A percentile compares a stretch with the other conserved stretches of the same genome.
These are phyloP conservation scores for Buteo buteo DNA, from an alignment of 2,113 vertebrate genomes.

Conservation along the genomic window DNA sequence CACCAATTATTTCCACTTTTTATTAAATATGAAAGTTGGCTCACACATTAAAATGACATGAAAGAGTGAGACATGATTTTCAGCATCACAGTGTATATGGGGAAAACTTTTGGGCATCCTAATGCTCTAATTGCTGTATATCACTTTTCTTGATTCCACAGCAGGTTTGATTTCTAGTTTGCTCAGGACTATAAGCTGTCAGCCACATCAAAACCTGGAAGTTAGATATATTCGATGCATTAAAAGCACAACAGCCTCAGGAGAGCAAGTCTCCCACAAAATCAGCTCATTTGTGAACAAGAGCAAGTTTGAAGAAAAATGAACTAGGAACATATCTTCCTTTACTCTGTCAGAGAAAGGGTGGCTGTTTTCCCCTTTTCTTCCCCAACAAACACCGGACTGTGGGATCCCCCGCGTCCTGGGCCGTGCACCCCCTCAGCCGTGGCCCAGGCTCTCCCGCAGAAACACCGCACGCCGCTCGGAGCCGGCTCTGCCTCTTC, in stretches of 20 bases:
- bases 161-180: not conserved
- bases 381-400: too few relatives aligned
- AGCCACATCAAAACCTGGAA: not conserved
- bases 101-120: not conserved
- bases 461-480: accelerated
- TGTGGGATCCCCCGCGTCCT: not conserved
- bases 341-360: not conserved
- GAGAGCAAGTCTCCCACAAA: not conserved
- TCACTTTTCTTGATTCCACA: not conserved
- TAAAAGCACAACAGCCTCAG: not conserved
- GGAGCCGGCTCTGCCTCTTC: not conserved
- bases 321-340: not conserved
- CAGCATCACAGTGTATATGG: accelerated
- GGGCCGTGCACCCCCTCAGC: not conserved
- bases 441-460: accelerated
- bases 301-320: not conserved
- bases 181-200: not conserved
- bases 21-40: not conserved
- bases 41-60: not conserved
- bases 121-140: not conserved
- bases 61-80: not conserved
- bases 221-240: accelerated
- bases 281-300: not conserved
- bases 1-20: not conserved
- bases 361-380: not conserved